Percentiles rank a stretch among this genome's conserved stretches.
These are phyloP conservation scores for Euura saliciscinereae DNA, from an alignment of 1,140 invertebrate genomes.

Conservation along the genomic window DNA sequence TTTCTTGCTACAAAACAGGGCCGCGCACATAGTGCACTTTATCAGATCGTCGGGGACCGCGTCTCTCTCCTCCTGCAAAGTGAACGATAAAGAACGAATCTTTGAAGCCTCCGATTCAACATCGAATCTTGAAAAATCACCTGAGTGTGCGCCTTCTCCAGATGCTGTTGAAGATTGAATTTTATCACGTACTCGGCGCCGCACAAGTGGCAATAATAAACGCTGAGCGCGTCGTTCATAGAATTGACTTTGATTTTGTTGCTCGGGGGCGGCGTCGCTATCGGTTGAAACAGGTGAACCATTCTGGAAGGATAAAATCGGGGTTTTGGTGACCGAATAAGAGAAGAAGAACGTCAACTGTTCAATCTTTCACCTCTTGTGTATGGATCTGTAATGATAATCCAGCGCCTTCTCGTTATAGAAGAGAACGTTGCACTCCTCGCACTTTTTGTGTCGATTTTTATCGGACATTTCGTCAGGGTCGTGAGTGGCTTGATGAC, in stretches of 20 bases:
- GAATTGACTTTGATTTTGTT: slow-evolving; percentile 66
- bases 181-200: slow-evolving; percentile 72
- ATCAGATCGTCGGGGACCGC: slow-evolving; percentile 61
- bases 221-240: slow-evolving; percentile 63
- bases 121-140: slow-evolving; percentile 22
- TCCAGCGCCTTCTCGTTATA: slow-evolving; percentile 65
- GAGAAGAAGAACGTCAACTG: neutral
- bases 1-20: slow-evolving; percentile 69
- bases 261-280: slow-evolving; percentile 63
- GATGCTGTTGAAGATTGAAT: slow-evolving; percentile 71
- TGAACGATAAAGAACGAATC: neutral
- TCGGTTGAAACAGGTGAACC: slow-evolving; percentile 58
- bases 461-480: slow-evolving; percentile 44
- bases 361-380: slow-evolving; percentile 54
- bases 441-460: slow-evolving; percentile 60
- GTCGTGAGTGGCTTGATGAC: slow-evolving; percentile 62
- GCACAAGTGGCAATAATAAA: slow-evolving; percentile 73
- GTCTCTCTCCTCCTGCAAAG: slow-evolving; percentile 60
- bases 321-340: neutral
- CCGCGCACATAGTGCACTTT: slow-evolving; percentile 70
- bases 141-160: slow-evolving; percentile 63
- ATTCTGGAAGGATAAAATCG: slow-evolving; percentile 50
- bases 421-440: slow-evolving; percentile 66
- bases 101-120: neutral
- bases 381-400: slow-evolving; percentile 70